phyloP scores from a whole-genome alignment of 1,140 invertebrate species.

The Stratiolaelaps scimitus region DNA sequence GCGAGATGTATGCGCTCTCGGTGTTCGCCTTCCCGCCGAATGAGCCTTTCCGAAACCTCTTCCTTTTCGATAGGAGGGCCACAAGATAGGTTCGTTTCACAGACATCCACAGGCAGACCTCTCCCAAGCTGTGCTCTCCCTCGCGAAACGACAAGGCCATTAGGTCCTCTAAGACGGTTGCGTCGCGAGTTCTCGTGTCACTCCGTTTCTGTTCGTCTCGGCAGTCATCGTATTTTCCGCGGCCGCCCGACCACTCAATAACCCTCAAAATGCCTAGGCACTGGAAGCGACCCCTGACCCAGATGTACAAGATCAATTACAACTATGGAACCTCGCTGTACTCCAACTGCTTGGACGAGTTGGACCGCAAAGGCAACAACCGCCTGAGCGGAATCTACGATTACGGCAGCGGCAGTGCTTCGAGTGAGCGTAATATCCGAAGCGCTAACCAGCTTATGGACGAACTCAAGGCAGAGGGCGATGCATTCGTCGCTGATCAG shows the following conservation, averaged over 20 bases:
- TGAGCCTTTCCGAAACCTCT: too few species aligned
- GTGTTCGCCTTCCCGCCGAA: too few species aligned
- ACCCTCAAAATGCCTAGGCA: not conserved
- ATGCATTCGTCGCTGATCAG: constrained; percentile 20
- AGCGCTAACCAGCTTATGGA: constrained; percentile 18
- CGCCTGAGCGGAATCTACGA: constrained; percentile 26
- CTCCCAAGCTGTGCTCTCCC: too few species aligned
- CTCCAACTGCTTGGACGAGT: constrained; percentile 17
- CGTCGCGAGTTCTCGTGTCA: not conserved
- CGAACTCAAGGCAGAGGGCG: constrained; percentile 13
- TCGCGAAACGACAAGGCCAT: not conserved
- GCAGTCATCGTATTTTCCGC: not conserved
- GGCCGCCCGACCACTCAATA: not conserved
- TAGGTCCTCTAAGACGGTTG: constrained; percentile 14
- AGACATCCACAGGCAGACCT: too few species aligned
- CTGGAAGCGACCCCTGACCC: constrained; percentile 24
- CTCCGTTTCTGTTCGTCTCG: not conserved
- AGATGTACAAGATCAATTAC: constrained; percentile 28
- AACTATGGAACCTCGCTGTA: constrained; percentile 19
- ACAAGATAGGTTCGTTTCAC: too few species aligned
- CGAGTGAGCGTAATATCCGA: not conserved
- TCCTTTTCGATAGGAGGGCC: too few species aligned
- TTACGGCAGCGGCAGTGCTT: not conserved
- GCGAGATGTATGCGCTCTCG: too few species aligned
- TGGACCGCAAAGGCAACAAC: constrained; percentile 27